Base-by-base conservation (phyloP, 35 echinoderm and acorn worm genomes). In the Ophiothrix spiculata region DNA sequence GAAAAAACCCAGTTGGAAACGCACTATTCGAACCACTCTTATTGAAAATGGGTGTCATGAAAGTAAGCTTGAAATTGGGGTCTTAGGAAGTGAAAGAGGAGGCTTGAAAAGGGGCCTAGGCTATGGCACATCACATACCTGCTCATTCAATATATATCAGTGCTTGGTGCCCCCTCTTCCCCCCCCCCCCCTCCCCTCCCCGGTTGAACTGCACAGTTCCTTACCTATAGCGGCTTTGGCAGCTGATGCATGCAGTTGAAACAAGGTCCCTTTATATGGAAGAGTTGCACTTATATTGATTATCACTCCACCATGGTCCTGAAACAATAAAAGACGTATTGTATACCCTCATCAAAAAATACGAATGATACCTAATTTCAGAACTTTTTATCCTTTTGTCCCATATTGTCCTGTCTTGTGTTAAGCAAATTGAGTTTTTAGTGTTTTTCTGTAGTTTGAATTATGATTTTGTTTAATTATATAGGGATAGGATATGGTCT, bases 181-280 rank as follows among this genome's bases (percentile, higher is more conserved):
- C 29, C n/a, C 35, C 73, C 35, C 73, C 73, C 35, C 29, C 2
- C 4, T 31, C 29, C 1, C n/a, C n/a, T n/a, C 35, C 1, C 73
- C 19, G 2, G 73, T 10, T 31, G 3, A 4, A 31, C 1, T 31
- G n/a, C 35, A 1, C 19, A 31, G 16, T 14, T 63, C n/a, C 76
- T 84, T 85, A 99, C 96, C 96, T 56, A 99, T 84, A 38, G 96
- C 96, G 40, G 96, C 89, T 75, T 99, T 99, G 19, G 96, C 96
- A 60, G 96, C 81, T 25, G 81, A 77, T 11, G 96, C 91, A 90
- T 99, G 96, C 39, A 85, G 76, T 81, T 99, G 96, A n/a, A 99
- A 84, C 11, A 90, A 49, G 17, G 83, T 75, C 12, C 82, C 92
- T 83, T 80, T 88, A 40, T 91, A 87, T 11, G 81, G 42, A 16